Conservation (phyloP, 2,113 vertebrate genomes). For the Montifringilla adamsi region DNA sequence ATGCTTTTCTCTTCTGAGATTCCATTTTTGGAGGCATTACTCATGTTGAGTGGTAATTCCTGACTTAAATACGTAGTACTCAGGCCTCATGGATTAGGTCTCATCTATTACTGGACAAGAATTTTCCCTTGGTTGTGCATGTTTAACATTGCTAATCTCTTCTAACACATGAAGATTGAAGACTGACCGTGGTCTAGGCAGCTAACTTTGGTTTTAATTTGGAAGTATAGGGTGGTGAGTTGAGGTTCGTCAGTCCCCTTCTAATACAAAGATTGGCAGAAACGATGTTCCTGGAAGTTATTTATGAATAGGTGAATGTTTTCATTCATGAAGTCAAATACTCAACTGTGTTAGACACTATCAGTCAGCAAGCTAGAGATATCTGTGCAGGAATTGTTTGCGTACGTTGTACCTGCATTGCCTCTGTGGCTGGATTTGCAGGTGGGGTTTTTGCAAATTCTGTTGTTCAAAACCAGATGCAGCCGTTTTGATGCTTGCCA, state of each 20-base stretch:
- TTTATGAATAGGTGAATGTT: background rate
- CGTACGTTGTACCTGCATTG: background rate
- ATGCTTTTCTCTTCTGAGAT: background rate
- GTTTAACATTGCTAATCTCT: slow-evolving; percentile 12
- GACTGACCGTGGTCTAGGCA: background rate
- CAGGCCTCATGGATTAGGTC: background rate
- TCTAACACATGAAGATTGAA: background rate
- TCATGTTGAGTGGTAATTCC: background rate
- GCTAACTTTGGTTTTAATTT: background rate
- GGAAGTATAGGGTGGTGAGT: background rate
- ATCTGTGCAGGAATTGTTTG: background rate
- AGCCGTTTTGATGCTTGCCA: background rate
- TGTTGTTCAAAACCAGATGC: background rate
- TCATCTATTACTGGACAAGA: slow-evolving; percentile 52
- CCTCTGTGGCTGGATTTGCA: background rate
- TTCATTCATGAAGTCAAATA: background rate
- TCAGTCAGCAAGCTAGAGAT: background rate
- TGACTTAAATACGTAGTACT: background rate
- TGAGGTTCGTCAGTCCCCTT: background rate
- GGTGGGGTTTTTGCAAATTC: background rate
- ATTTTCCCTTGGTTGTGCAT: slow-evolving; percentile 38
- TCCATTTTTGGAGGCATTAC: background rate
- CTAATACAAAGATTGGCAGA: background rate
- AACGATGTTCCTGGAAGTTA: background rate
- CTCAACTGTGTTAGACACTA: background rate